Evolutionary conservation across 2,888 invertebrate species (phyloP).

Genomic region (Amblyjoppa proteus): DNA sequence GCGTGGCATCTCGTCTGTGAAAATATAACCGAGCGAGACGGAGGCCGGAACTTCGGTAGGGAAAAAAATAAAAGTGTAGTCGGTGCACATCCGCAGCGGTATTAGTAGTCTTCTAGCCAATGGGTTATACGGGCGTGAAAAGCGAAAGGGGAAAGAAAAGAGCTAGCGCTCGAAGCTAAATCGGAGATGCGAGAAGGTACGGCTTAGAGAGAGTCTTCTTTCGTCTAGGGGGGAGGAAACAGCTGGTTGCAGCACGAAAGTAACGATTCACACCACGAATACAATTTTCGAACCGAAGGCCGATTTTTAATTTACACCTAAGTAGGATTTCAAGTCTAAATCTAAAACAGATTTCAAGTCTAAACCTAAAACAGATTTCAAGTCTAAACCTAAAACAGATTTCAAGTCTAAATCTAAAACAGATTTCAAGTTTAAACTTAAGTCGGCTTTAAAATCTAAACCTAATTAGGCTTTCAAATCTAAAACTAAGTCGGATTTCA

Average conservation of each 20-base stretch:
- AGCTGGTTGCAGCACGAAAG: slow-evolving; percentile 1
- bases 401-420: no score
- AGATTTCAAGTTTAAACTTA: no score
- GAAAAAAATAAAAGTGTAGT: slow-evolving; percentile 44
- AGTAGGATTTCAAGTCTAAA: no score
- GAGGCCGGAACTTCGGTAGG: slow-evolving; percentile 40
- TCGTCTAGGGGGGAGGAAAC: background rate
- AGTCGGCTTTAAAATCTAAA: no score
- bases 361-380: no score
- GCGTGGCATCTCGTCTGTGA: slow-evolving; percentile 36
- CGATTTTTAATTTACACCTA: no score
- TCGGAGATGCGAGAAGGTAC: slow-evolving; percentile 33
- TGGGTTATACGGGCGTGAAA: slow-evolving; percentile 20
- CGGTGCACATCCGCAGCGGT: slow-evolving; percentile 30
- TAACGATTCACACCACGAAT: background rate
- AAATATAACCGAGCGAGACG: slow-evolving; percentile 49
- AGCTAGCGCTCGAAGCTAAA: slow-evolving; percentile 26
- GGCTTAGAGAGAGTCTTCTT: background rate
- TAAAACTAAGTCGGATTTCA: no score
- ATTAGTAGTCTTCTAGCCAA: background rate
- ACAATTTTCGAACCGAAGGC: background rate
- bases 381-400: no score
- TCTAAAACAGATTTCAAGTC: no score
- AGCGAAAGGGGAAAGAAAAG: slow-evolving; percentile 39
- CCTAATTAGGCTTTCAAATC: no score